These are phyloP conservation scores for Eretmochelys imbricata DNA, from an alignment of 2,113 vertebrate species.

Conservation along the genomic window DNA sequence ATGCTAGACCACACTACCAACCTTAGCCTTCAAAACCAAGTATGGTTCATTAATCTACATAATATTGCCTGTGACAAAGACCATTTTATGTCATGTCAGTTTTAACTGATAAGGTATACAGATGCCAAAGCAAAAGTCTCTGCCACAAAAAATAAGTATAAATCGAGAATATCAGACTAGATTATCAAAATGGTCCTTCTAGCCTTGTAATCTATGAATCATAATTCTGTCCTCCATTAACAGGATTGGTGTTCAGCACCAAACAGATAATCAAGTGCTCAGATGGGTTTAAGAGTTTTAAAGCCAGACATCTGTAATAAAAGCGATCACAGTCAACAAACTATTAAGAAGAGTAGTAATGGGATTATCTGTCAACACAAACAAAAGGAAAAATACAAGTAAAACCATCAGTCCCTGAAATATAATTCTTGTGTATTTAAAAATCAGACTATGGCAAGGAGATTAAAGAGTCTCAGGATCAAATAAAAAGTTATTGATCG, in stretches of 20 bases:
- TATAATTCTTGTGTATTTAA: constrained; percentile 50
- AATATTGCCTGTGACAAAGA: background rate
- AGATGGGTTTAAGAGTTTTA: constrained; percentile 41
- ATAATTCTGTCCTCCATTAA: constrained; percentile 1
- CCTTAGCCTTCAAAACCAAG: background rate
- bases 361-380: constrained; percentile 73
- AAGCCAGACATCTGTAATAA: constrained; percentile 43
- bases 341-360: constrained; percentile 51
- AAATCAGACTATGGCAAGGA: constrained; percentile 20
- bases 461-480: constrained; percentile 30
- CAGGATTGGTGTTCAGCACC: background rate
- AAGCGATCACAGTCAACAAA: constrained; percentile 56
- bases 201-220: constrained; percentile 16
- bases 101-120: background rate
- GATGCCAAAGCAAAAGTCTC: background rate
- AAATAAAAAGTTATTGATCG: constrained; percentile 50
- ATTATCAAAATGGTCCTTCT: background rate
- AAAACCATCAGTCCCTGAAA: constrained; percentile 46
- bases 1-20: background rate
- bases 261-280: constrained; percentile 48
- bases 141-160: background rate
- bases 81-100: background rate
- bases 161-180: background rate
- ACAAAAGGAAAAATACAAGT: constrained; percentile 69
- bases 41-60: background rate